These are phyloP conservation scores for Lanius collurio DNA, from an alignment of 2,113 vertebrate genomes.

Conservation along the genomic window DNA sequence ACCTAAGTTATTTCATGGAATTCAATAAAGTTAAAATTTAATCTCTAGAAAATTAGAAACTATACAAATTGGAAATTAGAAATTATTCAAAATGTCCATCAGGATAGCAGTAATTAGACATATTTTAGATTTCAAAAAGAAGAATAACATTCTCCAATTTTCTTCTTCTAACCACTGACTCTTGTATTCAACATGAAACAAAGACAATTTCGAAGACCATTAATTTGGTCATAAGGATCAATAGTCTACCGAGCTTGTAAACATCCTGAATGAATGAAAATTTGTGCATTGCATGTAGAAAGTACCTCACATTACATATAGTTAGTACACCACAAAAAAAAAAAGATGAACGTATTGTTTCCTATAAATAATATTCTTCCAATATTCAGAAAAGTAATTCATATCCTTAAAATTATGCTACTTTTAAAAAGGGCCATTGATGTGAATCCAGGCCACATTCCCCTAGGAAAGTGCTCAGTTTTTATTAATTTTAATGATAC, in stretches of 20 bases:
- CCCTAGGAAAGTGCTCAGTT: not conserved
- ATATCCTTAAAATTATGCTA: not conserved
- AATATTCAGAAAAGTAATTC: not conserved
- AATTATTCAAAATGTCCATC: not conserved
- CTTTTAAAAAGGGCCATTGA: not conserved
- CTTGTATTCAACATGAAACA: not conserved
- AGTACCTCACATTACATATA: not conserved
- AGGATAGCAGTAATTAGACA: not conserved
- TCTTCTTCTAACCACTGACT: not conserved
- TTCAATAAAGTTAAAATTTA: not conserved
- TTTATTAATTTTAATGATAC: not conserved
- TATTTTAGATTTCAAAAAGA: not conserved
- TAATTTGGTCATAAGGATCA: not conserved
- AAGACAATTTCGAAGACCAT: not conserved
- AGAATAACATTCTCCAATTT: not conserved
- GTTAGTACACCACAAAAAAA: not conserved
- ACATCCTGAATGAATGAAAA: not conserved
- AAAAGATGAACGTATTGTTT: rapidly evolving
- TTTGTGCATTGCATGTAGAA: not conserved
- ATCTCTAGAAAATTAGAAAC: not conserved
- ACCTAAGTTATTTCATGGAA: not conserved
- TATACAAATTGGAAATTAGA: too few relatives aligned
- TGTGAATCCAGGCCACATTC: not conserved
- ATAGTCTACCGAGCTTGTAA: not conserved
- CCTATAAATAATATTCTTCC: not conserved